These are phyloP conservation scores for Monopterus albus DNA, from an alignment of 2,113 vertebrate species.

Conservation along the genomic window DNA sequence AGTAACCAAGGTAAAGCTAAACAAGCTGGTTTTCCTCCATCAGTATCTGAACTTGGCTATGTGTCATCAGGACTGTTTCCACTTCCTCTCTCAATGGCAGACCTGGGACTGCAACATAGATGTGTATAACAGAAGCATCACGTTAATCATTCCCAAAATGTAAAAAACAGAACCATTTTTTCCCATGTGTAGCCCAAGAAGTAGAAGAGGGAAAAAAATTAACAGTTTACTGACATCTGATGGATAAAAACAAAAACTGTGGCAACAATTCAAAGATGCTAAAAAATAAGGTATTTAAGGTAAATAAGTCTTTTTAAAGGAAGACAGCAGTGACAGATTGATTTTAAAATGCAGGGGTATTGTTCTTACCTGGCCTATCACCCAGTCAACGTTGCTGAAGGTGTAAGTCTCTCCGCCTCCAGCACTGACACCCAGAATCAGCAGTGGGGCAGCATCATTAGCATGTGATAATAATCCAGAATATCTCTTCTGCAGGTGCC, in stretches of 20 bases:
- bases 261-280: constrained; percentile 7
- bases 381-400: constrained; percentile 39
- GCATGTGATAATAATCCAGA: constrained; percentile 57
- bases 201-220: neutral
- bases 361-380: constrained; percentile 67
- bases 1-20: constrained; percentile 29
- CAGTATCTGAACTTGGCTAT: constrained; percentile 51
- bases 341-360: neutral
- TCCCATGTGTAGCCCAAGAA: constrained; percentile 7
- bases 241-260: no score
- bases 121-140: constrained; percentile 72
- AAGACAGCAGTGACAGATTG: neutral
- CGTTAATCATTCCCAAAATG: constrained; percentile 59
- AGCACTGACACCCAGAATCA: constrained; percentile 57
- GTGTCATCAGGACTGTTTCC: constrained; percentile 62
- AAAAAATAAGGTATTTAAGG: neutral
- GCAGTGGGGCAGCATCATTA: constrained; percentile 61
- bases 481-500: constrained; percentile 18
- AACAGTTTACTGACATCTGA: no score
- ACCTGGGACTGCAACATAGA: constrained; percentile 67
- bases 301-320: neutral
- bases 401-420: constrained; percentile 43
- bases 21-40: constrained; percentile 42
- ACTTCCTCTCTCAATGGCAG: constrained; percentile 61
- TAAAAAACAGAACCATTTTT: constrained; percentile 59